phyloP scores from a whole-genome alignment of 2,113 vertebrate species.

The Platycercus adscitus region DNA sequence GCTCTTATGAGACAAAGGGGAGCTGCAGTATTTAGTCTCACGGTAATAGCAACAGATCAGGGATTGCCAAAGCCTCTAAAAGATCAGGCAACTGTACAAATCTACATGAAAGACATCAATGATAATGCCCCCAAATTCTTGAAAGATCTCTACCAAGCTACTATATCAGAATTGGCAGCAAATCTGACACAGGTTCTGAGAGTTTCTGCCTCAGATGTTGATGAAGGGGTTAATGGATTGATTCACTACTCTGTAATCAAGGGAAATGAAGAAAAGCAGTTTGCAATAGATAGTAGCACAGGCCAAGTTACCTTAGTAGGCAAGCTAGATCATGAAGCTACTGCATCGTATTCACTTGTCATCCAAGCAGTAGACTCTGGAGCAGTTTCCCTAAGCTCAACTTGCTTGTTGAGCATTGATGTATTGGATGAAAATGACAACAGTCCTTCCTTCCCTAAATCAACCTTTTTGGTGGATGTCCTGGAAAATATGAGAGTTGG shows the following conservation, averaged over 20 bases:
- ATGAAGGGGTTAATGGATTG: constrained; percentile 91
- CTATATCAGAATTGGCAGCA: constrained; percentile 89
- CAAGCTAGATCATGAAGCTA: constrained; percentile 91
- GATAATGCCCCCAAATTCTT: constrained; percentile 95
- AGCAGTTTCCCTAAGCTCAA: constrained; percentile 80
- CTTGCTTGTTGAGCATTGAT: constrained; percentile 89
- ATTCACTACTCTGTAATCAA: constrained; percentile 86
- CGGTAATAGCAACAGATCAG: constrained; percentile 89
- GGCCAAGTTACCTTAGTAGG: constrained; percentile 94
- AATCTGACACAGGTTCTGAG: constrained; percentile 92
- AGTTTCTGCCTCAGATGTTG: constrained; percentile 94
- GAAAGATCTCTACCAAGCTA: constrained; percentile 96
- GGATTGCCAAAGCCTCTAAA: constrained; percentile 94
- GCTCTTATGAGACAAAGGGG: constrained; percentile 90
- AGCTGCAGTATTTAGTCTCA: constrained; percentile 89
- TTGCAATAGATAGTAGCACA: constrained; percentile 84
- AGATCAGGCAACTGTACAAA: constrained; percentile 95
- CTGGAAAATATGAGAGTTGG: constrained; percentile 96
- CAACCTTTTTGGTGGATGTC: constrained; percentile 88
- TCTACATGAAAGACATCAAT: constrained; percentile 95
- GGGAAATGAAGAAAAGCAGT: constrained; percentile 92
- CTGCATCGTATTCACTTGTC: constrained; percentile 86
- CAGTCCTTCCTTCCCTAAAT: constrained; percentile 89
- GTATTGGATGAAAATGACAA: constrained; percentile 97
- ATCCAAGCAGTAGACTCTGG: constrained; percentile 92